A percentile compares a stretch with the other conserved stretches of the same genome.
Conservation (phyloP, 30 jellyfish, hydroid and myxozoan species). For the Aurelia aurita region DNA sequence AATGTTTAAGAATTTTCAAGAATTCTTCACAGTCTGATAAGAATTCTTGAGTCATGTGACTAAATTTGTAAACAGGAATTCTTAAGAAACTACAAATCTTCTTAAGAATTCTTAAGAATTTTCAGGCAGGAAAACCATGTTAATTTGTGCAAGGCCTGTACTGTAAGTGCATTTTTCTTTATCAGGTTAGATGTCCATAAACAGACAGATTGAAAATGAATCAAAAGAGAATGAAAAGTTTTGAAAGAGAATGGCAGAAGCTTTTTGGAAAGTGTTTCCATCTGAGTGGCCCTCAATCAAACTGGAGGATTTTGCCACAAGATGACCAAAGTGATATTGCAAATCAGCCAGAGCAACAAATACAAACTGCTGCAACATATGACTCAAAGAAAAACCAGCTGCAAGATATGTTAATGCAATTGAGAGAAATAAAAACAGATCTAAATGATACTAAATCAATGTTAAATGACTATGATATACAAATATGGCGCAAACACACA, state of each 20-base stretch:
- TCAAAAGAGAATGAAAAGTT: not conserved
- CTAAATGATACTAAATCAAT: conserved; percentile 80
- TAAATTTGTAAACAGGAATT: no score
- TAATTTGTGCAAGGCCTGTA: no score
- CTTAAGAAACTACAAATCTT: no score
- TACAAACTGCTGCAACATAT: not conserved
- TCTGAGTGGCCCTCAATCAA: not conserved
- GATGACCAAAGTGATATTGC: not conserved
- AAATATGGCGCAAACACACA: conserved; percentile 90
- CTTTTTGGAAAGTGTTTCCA: conserved; percentile 45
- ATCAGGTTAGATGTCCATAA: no score
- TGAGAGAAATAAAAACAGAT: conserved; percentile 56
- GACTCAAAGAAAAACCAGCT: not conserved
- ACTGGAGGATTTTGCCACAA: not conserved
- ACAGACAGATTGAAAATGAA: no score
- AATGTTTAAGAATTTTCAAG: no score
- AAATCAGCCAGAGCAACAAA: not conserved
- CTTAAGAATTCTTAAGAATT: no score
- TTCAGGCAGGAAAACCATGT: no score
- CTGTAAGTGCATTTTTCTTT: no score
- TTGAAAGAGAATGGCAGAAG: conserved; percentile 39
- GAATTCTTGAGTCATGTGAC: no score
- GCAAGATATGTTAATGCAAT: not conserved
- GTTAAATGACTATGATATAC: conserved; percentile 76
- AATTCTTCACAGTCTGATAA: no score